phyloP scores from a whole-genome alignment of 1,140 invertebrate genomes.

The Trypoxylus dichotomus region DNA sequence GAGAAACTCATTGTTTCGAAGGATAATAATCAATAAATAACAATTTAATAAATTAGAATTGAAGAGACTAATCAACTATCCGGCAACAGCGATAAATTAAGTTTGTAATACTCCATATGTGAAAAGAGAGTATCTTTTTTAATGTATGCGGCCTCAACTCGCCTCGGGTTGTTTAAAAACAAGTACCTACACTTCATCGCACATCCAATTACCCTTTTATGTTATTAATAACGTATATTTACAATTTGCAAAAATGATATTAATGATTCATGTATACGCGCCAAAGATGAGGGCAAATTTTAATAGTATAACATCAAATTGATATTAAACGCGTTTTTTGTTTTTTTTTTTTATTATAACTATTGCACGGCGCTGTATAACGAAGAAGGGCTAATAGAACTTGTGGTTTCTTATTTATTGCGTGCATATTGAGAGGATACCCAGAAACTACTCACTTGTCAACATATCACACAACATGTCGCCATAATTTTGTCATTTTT shows the following conservation, averaged over 20 bases:
- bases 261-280: background rate
- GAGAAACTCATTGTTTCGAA: background rate
- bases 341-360: background rate
- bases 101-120: background rate
- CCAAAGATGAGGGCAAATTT: background rate
- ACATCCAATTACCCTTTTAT: slow-evolving; percentile 26
- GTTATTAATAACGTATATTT: slow-evolving; percentile 28
- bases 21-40: background rate
- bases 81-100: background rate
- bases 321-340: background rate
- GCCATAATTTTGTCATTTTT: slow-evolving; percentile 22
- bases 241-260: slow-evolving; percentile 18
- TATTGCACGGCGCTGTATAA: background rate
- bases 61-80: background rate
- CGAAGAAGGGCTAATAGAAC: too few relatives aligned
- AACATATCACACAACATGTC: slow-evolving; percentile 51
- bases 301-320: background rate
- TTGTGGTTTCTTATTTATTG: slow-evolving; percentile 32
- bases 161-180: slow-evolving; percentile 27
- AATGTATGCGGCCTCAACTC: slow-evolving; percentile 1
- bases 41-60: slow-evolving; percentile 19
- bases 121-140: slow-evolving; percentile 3
- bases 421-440: slow-evolving; percentile 44
- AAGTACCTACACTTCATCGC: slow-evolving; percentile 22
- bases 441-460: slow-evolving; percentile 45